Percentiles rank a stretch among this genome's conserved stretches.
Evolutionary conservation across 2,888 invertebrate species (phyloP).

Genomic region (Chironomus riparius): DNA sequence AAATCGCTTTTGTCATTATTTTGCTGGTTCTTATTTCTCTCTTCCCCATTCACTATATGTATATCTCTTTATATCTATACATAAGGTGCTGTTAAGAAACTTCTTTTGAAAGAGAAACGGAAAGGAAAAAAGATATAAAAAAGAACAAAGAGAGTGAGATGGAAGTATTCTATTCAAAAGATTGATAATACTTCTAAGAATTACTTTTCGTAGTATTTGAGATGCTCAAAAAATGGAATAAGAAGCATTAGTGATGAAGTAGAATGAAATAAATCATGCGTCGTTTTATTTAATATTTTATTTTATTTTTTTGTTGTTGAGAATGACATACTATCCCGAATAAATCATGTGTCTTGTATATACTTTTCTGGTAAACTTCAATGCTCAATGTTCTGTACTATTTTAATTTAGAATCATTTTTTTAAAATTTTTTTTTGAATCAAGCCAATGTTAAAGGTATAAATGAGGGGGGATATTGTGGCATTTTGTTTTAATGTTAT

Average conservation of each 20-base stretch:
- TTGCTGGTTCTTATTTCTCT: background rate
- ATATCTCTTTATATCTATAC: background rate
- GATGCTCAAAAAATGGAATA: background rate
- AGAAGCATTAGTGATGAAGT: background rate
- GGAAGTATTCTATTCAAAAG: slow-evolving; percentile 8
- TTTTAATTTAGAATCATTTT: no score
- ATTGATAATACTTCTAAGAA: slow-evolving; percentile 26
- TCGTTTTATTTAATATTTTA: background rate
- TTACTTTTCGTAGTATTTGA: background rate
- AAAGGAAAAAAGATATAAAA: background rate
- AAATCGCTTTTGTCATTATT: slow-evolving; percentile 19
- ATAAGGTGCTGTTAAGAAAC: no score
- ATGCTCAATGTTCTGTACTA: no score
- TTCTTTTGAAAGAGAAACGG: background rate
- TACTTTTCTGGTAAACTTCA: no score
- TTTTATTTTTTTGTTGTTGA: background rate
- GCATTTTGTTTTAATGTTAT: no score
- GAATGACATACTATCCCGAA: background rate
- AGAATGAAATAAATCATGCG: slow-evolving; percentile 3
- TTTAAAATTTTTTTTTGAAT: no score
- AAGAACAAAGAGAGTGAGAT: background rate
- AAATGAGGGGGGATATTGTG: no score
- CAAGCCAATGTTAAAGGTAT: no score
- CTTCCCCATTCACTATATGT: background rate
- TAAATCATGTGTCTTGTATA: no score